These are phyloP conservation scores for Lepus timidus DNA, from an alignment of 2,113 vertebrate genomes.

Conservation along the genomic window DNA sequence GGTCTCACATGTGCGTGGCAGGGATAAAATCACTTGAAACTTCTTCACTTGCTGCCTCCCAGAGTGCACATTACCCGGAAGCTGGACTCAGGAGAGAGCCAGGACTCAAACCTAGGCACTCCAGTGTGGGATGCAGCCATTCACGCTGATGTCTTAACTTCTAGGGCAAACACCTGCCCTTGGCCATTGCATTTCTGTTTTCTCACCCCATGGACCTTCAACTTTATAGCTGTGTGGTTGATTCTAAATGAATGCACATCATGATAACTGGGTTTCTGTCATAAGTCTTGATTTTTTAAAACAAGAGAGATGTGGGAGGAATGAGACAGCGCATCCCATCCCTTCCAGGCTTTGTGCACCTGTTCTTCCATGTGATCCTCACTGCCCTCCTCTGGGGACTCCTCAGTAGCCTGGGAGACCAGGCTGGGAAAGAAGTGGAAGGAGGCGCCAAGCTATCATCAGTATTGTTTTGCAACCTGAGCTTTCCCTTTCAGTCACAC, in stretches of 20 bases:
- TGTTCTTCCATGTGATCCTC: not conserved
- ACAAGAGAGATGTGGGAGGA: not conserved
- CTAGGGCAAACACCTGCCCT: too few species aligned
- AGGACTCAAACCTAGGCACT: too few species aligned
- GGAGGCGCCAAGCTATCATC: not conserved
- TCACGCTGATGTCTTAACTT: too few species aligned
- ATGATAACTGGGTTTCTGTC: not conserved
- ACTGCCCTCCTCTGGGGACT: fast-evolving
- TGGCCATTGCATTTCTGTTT: not conserved
- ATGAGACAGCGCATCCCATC: not conserved
- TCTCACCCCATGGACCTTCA: not conserved
- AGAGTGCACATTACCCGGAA: too few species aligned
- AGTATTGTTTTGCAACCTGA: not conserved
- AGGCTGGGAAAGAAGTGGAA: not conserved
- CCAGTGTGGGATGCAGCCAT: too few species aligned
- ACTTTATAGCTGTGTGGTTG: not conserved
- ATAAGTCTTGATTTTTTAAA: slow-evolving; percentile 21
- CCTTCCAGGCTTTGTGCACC: not conserved
- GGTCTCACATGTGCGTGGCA: too few species aligned
- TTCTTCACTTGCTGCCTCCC: too few species aligned
- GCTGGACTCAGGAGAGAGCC: too few species aligned
- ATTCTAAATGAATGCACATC: not conserved
- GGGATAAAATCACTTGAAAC: too few species aligned
- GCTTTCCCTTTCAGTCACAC: not conserved
- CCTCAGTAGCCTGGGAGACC: not conserved